Evolutionary conservation across 2,797 vertebrate species (phyloP), one percentile per base, ranked within the genome.

Genomic region (Gadopsis marmoratus): DNA sequence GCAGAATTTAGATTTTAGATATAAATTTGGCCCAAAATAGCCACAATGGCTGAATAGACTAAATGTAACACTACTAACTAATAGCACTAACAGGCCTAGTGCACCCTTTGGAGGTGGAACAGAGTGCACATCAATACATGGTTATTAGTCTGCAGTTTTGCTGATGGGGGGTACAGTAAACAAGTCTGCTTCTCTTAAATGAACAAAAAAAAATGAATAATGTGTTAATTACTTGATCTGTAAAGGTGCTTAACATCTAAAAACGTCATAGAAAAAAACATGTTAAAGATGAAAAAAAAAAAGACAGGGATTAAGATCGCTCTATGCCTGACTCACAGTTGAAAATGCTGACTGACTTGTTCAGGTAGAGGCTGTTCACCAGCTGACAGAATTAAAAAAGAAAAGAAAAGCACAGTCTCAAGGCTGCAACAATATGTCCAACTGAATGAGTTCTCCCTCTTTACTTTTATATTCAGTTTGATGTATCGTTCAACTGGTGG

Each of bases 401-500:
- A 37, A 47, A 65, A 58, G 29, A 51, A 41, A 37, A 39, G 47
- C 1, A 16, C 5, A 53, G 17, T 33, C 29, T 53, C 9, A 14
- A 53, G 54, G 48, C 64, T 78, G 48, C 58, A 66, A 16, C 43
- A 50, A 21, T 12, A 45, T n/a, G 43, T 79, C 75, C 26, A 7
- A 21, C 53, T 48, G 69, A 74, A 54, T 43, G 47, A 78, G 41
- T 78, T 51, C 53, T 66, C 31, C 41, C 33, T 26, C 31, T 59
- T 48, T 59, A 26, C 14, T 53, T 71, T 71, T 19, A 50, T 70
- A 69, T 58, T 64, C 26, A 58, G 45, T 81, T 81, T 68, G 39
- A 64, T 73, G 43, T 43, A 6, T 39, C 71, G 71, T 78, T 85
- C 45, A 80, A 47, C 54, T 48, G 26, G 41, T 74, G 71, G 78